Base-by-base conservation (phyloP, 2,888 invertebrate genomes). In the Ectemnius cavifrons region DNA sequence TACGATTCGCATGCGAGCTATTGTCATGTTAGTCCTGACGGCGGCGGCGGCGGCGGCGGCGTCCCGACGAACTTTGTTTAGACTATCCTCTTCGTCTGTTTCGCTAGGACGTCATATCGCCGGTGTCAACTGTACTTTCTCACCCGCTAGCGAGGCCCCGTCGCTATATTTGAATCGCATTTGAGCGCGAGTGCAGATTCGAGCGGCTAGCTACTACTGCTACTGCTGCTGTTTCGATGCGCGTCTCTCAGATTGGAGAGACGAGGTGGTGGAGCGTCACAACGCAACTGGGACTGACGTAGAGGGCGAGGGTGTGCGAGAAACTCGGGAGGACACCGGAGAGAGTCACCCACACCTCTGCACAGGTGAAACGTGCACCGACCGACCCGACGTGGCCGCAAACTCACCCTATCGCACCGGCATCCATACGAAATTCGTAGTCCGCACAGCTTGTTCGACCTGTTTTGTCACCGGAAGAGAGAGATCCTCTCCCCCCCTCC, bases 161-260 rank as follows among this genome's bases (percentile, higher is more conserved):
- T 58, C 61, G 45, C 68, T 70, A 76, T 75, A 75, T 80, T 78
- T 77, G 77, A 85, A 83, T 87, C 84, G 84, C 85, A 84, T 87
- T 85, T 84, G 82, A 79, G 82, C 85, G 86, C 85, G 83, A 82
- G 82, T 85, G 85, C 85, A 88, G 86, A 85, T 86, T 86, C 83
- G 71, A 70, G 72, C 62, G 69, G 74, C 75, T 8, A 37, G 5
- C 8, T 6, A 37, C 23, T 37, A 11, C 37, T 8, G 1, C 37
- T 11, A 8, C 6, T 11, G 37, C 37, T 11, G 8, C 37, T 11
- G 37, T 8, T 37, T 5, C 16, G 8, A 13, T 13, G 52, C 52
- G 52, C 52, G n/a, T 14, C 52, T 16, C n/a, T 14, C 14, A 1
- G n/a, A 52, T 52, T 16, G 52, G 20, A 37, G 64, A 64, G 47